Evolutionary conservation across 2,797 vertebrate genomes (phyloP).

Genomic region (Gadopsis bispinosus): DNA sequence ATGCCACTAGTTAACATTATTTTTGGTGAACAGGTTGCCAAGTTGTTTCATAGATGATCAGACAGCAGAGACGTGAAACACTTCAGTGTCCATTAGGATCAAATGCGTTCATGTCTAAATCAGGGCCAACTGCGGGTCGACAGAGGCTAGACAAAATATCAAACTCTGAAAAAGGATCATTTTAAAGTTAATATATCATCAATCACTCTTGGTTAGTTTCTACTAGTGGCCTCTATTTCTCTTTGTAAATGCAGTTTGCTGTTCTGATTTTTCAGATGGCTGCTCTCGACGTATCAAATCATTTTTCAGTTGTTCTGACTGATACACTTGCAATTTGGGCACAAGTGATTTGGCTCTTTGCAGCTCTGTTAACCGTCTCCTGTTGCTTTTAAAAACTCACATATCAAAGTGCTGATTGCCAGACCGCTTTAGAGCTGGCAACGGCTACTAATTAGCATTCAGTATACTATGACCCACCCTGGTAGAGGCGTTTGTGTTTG

Average conservation of each 20-base stretch:
- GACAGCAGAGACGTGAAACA: constrained; percentile 33
- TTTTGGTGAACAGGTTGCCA: constrained; percentile 39
- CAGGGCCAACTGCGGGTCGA: constrained; percentile 5
- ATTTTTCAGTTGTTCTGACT: not conserved
- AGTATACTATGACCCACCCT: not conserved
- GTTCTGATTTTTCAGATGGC: not conserved
- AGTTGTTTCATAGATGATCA: constrained; percentile 30
- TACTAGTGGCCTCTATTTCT: not conserved
- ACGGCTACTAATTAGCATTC: constrained; percentile 14
- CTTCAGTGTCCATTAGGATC: constrained; percentile 32
- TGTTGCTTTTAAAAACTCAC: constrained; percentile 2
- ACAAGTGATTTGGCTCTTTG: constrained; percentile 22
- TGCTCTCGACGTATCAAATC: not conserved
- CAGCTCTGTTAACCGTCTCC: not conserved
- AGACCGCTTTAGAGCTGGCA: not conserved
- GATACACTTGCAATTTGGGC: not conserved
- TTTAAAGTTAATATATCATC: constrained; percentile 19
- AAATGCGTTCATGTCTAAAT: constrained; percentile 34
- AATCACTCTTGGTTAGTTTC: not conserved
- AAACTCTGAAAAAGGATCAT: not conserved
- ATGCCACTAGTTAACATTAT: constrained; percentile 38
- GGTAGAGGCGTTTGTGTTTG: constrained; percentile 10
- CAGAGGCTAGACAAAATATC: constrained; percentile 11
- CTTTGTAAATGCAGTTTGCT: constrained; percentile 2
- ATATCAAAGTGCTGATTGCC: constrained; percentile 8